phyloP scores from a whole-genome alignment of 2,797 vertebrate species.

The Chloroceryle amazona region DNA sequence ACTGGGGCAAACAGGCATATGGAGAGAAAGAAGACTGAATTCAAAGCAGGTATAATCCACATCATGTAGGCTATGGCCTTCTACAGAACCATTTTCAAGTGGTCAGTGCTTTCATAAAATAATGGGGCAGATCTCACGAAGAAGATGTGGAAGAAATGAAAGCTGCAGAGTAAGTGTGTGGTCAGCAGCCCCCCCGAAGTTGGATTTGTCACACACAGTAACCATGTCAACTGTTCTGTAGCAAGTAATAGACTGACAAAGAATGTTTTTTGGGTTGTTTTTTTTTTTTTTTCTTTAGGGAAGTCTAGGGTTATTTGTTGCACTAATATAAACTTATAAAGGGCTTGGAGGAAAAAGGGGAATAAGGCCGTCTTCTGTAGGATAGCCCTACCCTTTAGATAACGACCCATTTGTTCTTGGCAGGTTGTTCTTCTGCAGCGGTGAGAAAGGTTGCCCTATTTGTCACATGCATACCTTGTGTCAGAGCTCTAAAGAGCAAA shows the following conservation, averaged over 20 bases:
- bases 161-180: fast-evolving
- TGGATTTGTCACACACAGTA: neutral
- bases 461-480: neutral
- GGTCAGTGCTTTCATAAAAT: neutral
- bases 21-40: neutral
- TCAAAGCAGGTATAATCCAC: neutral
- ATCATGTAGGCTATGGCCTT: neutral
- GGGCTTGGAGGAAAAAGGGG: neutral
- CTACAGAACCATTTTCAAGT: neutral
- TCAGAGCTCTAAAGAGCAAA: neutral
- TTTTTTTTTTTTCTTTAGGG: neutral
- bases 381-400: neutral
- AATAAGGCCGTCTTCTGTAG: neutral
- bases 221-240: neutral
- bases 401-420: neutral
- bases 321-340: neutral
- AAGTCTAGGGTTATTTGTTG: neutral
- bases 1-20: fast-evolving
- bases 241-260: neutral
- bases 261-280: neutral
- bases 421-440: neutral
- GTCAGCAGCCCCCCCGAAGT: neutral
- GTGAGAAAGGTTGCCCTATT: neutral
- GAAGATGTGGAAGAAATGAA: neutral
- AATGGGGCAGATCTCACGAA: neutral